Conservation (phyloP, 2,797 vertebrate species). For the Todus mexicanus region DNA sequence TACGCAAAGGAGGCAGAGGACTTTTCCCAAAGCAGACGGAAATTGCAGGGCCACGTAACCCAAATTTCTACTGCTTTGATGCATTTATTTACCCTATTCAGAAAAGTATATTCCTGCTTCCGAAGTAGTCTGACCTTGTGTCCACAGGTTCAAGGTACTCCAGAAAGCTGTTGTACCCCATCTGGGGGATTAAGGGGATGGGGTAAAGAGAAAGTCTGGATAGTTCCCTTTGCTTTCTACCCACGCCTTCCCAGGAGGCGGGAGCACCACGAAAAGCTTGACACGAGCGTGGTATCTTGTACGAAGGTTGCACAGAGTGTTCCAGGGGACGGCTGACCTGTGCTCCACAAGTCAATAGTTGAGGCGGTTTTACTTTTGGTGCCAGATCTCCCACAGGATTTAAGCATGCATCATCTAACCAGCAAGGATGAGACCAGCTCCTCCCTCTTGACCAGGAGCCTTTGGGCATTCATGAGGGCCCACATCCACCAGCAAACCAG, state of each 20-base stretch:
- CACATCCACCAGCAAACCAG: not conserved
- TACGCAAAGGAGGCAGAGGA: not conserved
- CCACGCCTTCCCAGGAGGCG: not conserved
- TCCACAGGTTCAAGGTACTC: not conserved
- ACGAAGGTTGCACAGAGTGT: not conserved
- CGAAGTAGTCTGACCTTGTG: not conserved
- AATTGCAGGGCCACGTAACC: not conserved
- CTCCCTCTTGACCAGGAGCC: not conserved
- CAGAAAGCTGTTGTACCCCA: not conserved
- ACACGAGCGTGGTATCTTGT: fast-evolving
- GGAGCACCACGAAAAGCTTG: not conserved
- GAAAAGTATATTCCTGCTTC: not conserved
- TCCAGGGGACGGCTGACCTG: not conserved
- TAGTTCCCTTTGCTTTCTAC: not conserved
- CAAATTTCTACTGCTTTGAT: not conserved
- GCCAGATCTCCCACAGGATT: not conserved
- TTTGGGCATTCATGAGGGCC: not conserved
- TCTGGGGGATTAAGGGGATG: not conserved
- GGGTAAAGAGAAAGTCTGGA: not conserved
- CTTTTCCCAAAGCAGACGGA: not conserved
- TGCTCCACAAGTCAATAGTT: not conserved
- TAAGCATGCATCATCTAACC: not conserved
- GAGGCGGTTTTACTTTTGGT: not conserved
- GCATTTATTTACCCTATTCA: not conserved
- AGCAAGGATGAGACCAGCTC: not conserved